phyloP scores from a whole-genome alignment of 2,888 invertebrate genomes.

The Auanema sp. region DNA sequence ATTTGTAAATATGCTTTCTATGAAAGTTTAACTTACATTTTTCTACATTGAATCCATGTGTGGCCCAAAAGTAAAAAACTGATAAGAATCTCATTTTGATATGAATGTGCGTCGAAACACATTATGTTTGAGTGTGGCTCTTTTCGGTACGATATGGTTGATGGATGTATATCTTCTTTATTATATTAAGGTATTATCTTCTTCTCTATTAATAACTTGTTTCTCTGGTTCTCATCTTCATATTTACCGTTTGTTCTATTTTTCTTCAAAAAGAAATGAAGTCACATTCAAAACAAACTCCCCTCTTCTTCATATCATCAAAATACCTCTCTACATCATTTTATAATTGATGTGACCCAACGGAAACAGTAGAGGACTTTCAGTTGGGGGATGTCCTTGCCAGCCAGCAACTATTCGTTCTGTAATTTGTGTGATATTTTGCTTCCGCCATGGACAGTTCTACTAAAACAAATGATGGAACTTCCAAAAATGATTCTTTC shows the following conservation, averaged over 20 bases:
- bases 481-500: too few species aligned
- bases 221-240: background rate
- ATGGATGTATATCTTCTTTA: constrained; percentile 2
- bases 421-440: constrained; percentile 1
- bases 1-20: too few species aligned
- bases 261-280: too few species aligned
- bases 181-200: constrained; percentile 2
- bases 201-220: too few species aligned
- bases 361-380: background rate
- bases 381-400: background rate
- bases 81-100: background rate
- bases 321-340: constrained; percentile 1
- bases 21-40: too few species aligned
- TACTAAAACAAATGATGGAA: background rate
- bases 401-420: background rate
- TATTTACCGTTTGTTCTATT: constrained; percentile 1
- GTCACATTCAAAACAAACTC: too few species aligned
- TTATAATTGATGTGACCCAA: background rate
- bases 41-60: too few species aligned
- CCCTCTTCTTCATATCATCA: background rate
- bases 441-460: background rate
- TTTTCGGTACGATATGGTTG: background rate
- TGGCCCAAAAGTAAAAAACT: too few species aligned
- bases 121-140: background rate
- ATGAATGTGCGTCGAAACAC: constrained; percentile 2